Percentiles rank a stretch among this genome's conserved stretches.
These are phyloP conservation scores for Mesitornis unicolor DNA, from an alignment of 2,113 vertebrate genomes.

Conservation along the genomic window DNA sequence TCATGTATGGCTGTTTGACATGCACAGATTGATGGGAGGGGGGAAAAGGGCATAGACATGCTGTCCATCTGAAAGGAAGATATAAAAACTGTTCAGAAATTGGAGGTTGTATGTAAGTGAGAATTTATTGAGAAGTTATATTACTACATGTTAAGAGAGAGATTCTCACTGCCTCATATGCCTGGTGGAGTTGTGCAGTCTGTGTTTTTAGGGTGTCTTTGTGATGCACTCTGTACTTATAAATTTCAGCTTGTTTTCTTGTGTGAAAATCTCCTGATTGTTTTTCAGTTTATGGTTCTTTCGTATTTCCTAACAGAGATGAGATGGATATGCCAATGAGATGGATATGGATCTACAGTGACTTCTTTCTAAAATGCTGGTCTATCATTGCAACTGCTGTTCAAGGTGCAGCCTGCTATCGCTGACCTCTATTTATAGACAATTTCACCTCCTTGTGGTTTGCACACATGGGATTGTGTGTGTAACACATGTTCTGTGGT, in stretches of 20 bases:
- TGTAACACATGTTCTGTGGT: rapidly evolving
- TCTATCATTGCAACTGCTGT: not conserved
- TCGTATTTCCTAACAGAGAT: not conserved
- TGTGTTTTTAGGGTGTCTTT: not conserved
- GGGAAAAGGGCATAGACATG: not conserved
- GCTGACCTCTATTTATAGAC: not conserved
- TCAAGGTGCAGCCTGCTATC: not conserved
- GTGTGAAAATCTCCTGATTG: not conserved
- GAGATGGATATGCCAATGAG: not conserved
- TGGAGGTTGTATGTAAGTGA: not conserved
- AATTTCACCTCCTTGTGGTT: not conserved
- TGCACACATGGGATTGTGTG: rapidly evolving
- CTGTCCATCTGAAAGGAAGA: not conserved
- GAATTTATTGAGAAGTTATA: not conserved
- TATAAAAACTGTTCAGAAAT: not conserved
- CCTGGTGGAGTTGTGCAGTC: not conserved
- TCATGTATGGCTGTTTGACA: not conserved
- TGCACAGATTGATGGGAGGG: not conserved
- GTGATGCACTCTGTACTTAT: not conserved
- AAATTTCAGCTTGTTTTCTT: not conserved
- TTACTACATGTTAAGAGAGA: not conserved
- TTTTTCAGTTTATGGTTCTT: not conserved
- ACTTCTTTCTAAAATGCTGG: not conserved
- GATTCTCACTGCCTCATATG: not conserved
- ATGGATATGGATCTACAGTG: not conserved